phyloP scores from a whole-genome alignment of 2,888 invertebrate genomes.

The Villa cingulata region DNA sequence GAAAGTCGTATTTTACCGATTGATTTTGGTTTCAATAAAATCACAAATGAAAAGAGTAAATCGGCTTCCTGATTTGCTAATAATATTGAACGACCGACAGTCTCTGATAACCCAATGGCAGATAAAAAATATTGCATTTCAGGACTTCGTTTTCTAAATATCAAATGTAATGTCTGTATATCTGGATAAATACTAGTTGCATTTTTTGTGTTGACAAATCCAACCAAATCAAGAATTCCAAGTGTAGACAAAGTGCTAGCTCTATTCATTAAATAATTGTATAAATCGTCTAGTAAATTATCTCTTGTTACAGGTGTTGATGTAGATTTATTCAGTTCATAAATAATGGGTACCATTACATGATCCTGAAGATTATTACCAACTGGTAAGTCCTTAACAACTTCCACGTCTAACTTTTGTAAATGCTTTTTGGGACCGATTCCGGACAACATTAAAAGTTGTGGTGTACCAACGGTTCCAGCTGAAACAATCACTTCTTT shows the following conservation, averaged over 20 bases:
- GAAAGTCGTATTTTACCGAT: slow-evolving; percentile 39
- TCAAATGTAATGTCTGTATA: slow-evolving; percentile 37
- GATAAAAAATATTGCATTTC: slow-evolving; percentile 14
- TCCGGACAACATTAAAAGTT: slow-evolving; percentile 22
- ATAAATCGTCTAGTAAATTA: slow-evolving; percentile 10
- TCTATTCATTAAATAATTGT: slow-evolving; percentile 30
- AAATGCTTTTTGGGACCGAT: slow-evolving; percentile 21
- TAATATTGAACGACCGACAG: not conserved
- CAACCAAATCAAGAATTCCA: slow-evolving; percentile 32
- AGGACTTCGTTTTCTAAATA: slow-evolving; percentile 23
- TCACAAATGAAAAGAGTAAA: slow-evolving; percentile 16
- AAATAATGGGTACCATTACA: slow-evolving; percentile 40
- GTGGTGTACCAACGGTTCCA: slow-evolving; percentile 22
- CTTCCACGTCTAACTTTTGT: slow-evolving; percentile 14
- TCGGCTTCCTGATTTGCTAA: slow-evolving; percentile 3
- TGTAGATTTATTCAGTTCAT: slow-evolving; percentile 28
- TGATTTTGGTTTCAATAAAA: slow-evolving; percentile 30
- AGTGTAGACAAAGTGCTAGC: slow-evolving; percentile 23
- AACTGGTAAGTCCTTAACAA: slow-evolving; percentile 34
- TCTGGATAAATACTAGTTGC: slow-evolving; percentile 34
- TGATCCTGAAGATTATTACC: slow-evolving; percentile 72
- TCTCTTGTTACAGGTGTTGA: slow-evolving; percentile 1
- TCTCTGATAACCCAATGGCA: slow-evolving; percentile 20
- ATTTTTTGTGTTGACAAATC: slow-evolving; percentile 38
- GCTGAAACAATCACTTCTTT: slow-evolving; percentile 24